Conservation (phyloP, 2,797 vertebrate species). For the Onychomys leucogaster region DNA sequence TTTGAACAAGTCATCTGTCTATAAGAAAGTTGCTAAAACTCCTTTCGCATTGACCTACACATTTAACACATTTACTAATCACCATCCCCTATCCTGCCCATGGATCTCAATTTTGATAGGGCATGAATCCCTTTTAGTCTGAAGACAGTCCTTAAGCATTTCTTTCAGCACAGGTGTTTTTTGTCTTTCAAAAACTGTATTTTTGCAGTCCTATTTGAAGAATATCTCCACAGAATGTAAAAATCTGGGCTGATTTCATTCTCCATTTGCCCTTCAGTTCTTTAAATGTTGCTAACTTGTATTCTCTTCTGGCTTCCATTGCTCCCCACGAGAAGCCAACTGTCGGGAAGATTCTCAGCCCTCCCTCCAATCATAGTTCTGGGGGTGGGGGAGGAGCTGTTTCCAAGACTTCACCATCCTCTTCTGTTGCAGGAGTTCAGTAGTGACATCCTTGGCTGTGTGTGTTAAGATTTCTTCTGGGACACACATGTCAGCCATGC, state of each 20-base stretch:
- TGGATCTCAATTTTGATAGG: neutral
- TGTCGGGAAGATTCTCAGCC: neutral
- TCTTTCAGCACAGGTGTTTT: neutral
- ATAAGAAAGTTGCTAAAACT: neutral
- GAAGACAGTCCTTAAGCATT: neutral
- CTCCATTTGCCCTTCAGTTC: neutral
- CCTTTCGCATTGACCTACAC: neutral
- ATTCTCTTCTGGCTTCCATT: neutral
- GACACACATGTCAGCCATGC: neutral
- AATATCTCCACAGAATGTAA: neutral
- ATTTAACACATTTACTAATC: neutral
- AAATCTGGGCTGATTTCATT: neutral
- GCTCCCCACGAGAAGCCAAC: neutral
- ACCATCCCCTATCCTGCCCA: neutral
- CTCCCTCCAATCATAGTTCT: neutral
- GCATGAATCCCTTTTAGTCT: neutral
- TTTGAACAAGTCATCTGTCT: neutral
- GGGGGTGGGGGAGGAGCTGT: accelerated
- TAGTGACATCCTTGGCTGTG: accelerated
- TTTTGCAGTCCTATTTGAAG: neutral
- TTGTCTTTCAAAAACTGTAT: neutral
- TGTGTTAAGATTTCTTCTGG: neutral
- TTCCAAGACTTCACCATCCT: neutral
- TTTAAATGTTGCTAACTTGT: neutral
- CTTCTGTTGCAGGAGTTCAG: neutral